Evolutionary conservation across 2,797 vertebrate genomes (phyloP), one percentile per base, ranked within the genome.

Genomic region (Myoxocephalus aenaeus): DNA sequence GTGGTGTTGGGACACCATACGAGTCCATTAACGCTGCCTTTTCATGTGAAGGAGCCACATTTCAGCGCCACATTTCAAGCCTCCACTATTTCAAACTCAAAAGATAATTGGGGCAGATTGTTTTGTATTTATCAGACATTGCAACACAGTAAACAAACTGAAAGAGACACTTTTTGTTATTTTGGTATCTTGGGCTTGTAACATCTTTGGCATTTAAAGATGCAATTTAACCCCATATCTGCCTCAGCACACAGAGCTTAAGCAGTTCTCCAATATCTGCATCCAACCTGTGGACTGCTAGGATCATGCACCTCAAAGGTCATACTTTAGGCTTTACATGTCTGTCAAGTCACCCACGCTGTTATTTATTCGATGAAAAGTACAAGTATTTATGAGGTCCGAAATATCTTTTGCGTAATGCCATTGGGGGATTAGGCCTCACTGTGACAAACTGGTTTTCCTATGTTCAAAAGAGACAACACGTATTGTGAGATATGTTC

Each of bases 151-250:
- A 54, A 70, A 69, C 62, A 79, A 68, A 68, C 13, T 51, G 10
- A 73, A 53, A 20, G 20, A 64, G 62, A 0, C 58, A 36, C 22
- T 65, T 83, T 34, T 68, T 29, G 44, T 51, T 77, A 20, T 44
- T 69, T 65, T 25, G 56, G 75, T 25, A 62, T 65, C 22, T 62
- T 48, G 58, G 67, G 58, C 44, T 80, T 73, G 73, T 57, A 77
- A 77, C 64, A 67, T 65, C 44, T 75, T 36, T 77, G 85, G 75
- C 27, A 79, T 83, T 84, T 84, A 56, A 83, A 80, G 27, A 53
- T 68, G 69, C 65, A 79, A 79, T 84, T 62, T 68, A 77, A 81
- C 42, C 73, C 73, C n/a, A 54, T 57, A 38, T 64, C n/a, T 34
- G 57, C 75, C 66, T 44, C 66, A 59, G 64, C 65, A 63, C 59